phyloP scores from a whole-genome alignment of 1,140 invertebrate genomes.

The Oreohelix idahoensis region DNA sequence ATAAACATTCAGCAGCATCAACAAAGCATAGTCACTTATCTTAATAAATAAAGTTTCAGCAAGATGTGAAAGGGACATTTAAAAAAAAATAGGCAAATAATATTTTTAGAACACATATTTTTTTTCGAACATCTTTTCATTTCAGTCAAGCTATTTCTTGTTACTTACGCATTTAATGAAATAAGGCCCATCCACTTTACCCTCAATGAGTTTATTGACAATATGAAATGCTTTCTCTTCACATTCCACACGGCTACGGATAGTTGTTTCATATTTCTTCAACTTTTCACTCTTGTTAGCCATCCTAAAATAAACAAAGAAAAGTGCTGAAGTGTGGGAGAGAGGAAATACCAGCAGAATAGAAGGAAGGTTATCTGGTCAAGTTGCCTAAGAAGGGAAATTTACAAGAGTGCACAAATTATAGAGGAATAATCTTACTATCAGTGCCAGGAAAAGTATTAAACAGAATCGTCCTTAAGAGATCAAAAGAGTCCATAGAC shows the following conservation, averaged over 20 bases:
- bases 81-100: background rate
- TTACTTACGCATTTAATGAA: slow-evolving; percentile 32
- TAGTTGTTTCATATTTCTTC: slow-evolving; percentile 9
- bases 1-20: background rate
- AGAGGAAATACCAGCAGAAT: too few relatives aligned
- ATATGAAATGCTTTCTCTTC: slow-evolving; percentile 39
- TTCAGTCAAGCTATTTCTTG: background rate
- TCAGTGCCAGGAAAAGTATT: too few relatives aligned
- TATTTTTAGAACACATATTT: background rate
- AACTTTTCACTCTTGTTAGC: slow-evolving; percentile 4
- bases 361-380: too few relatives aligned
- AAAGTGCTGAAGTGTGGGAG: too few relatives aligned
- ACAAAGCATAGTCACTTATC: background rate
- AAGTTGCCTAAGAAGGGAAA: too few relatives aligned
- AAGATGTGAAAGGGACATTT: background rate
- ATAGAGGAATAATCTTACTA: too few relatives aligned
- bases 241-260: slow-evolving; percentile 16
- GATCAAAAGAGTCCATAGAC: too few relatives aligned
- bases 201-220: slow-evolving; percentile 35
- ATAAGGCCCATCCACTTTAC: slow-evolving; percentile 15
- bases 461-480: too few relatives aligned
- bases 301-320: background rate
- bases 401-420: too few relatives aligned
- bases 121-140: background rate
- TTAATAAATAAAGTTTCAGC: background rate